Evolutionary conservation across 1,140 invertebrate genomes (phyloP).

Genomic region (Leguminivora glycinivorella): DNA sequence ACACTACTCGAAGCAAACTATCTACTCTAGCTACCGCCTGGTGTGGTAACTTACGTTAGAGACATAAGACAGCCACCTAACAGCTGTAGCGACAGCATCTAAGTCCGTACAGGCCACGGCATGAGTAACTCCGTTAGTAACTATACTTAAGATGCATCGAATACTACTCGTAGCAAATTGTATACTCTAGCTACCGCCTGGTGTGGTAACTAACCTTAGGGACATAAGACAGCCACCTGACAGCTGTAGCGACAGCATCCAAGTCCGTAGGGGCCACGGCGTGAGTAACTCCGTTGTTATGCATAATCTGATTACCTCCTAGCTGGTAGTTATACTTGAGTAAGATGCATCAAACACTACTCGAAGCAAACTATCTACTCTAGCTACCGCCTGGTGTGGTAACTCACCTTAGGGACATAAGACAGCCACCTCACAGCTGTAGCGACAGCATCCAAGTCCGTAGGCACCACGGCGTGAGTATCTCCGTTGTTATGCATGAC

Average conservation of each 20-base stretch:
- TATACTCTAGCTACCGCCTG: conserved; percentile 70
- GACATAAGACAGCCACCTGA: conserved; percentile 91
- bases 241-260: conserved; percentile 93
- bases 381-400: conserved; percentile 52
- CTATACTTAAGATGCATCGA: conserved; percentile 89
- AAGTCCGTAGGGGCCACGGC: conserved; percentile 90
- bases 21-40: conserved; percentile 73
- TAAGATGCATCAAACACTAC: conserved; percentile 91
- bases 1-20: too few relatives aligned
- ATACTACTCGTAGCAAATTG: too few relatives aligned
- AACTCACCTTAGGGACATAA: conserved; percentile 85
- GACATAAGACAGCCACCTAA: conserved; percentile 91
- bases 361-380: conserved; percentile 52
- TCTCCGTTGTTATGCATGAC: conserved; percentile 86
- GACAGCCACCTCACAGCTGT: conserved; percentile 92
- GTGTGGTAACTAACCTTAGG: conserved; percentile 78
- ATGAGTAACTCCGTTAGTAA: conserved; percentile 96
- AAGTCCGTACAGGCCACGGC: conserved; percentile 90
- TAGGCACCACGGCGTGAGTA: conserved; percentile 90
- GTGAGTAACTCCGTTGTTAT: conserved; percentile 93
- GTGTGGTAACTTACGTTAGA: conserved; percentile 78
- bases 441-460: conserved; percentile 94
- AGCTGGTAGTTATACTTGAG: conserved; percentile 99
- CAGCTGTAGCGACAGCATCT: conserved; percentile 94
- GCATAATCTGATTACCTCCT: conserved; percentile 59